Percentiles rank a stretch among this genome's conserved stretches.
phyloP scores from a whole-genome alignment of 1,140 invertebrate species.

The Wasmannia auropunctata region DNA sequence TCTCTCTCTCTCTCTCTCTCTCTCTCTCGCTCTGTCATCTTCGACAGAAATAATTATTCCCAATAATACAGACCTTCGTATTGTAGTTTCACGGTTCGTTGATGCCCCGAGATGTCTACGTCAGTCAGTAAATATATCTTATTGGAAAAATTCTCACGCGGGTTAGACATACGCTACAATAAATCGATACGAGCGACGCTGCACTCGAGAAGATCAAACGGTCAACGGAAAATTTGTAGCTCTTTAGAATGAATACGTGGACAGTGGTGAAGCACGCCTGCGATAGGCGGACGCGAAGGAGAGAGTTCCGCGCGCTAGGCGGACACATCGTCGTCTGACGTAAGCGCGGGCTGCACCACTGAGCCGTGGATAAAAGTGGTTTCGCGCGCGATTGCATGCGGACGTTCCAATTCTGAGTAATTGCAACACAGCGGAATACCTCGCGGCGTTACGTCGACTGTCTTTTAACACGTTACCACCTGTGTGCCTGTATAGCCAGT shows the following conservation, averaged over 20 bases:
- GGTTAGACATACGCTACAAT: not conserved
- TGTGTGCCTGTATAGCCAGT: not conserved
- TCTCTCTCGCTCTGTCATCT: not conserved
- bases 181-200: not conserved
- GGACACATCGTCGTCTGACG: constrained; percentile 14
- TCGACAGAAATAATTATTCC: constrained; percentile 14
- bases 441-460: not conserved
- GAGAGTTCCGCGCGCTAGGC: not conserved
- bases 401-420: constrained; percentile 16
- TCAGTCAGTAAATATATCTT: not conserved
- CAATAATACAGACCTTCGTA: not conserved
- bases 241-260: not conserved
- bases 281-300: not conserved
- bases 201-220: not conserved
- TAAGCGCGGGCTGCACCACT: constrained; percentile 13
- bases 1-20: not conserved
- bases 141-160: not conserved
- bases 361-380: not conserved
- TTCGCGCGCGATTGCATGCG: constrained; percentile 18
- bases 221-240: not conserved
- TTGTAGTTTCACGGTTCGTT: not conserved
- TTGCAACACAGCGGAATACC: constrained; percentile 2
- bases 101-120: not conserved
- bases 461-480: not conserved
- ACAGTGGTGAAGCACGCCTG: not conserved